Conservation (phyloP, 2,797 vertebrate genomes). For the Periophthalmus magnuspinnatus region DNA sequence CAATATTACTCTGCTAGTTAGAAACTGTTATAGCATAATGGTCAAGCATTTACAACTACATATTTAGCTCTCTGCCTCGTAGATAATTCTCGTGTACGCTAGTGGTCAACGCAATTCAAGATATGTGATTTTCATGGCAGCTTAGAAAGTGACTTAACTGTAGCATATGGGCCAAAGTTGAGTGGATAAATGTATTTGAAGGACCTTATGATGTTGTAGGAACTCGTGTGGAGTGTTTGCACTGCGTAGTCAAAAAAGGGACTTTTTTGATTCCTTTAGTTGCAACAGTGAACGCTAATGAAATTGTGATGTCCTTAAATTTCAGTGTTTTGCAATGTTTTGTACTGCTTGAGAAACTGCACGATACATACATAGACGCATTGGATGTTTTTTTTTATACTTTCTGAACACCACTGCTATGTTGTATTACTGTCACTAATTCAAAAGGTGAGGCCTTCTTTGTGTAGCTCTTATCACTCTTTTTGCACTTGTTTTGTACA, state of each 20-base stretch:
- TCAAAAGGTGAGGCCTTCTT: conserved; percentile 64
- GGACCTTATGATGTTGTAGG: conserved; percentile 46
- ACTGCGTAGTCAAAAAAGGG: conserved; percentile 58
- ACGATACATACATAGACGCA: conserved; percentile 13
- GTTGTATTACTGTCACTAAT: conserved; percentile 65
- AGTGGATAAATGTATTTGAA: conserved; percentile 56
- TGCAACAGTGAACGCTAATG: conserved; percentile 67
- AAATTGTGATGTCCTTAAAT: conserved; percentile 64
- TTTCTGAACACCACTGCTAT: conserved; percentile 57
- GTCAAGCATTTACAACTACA: conserved; percentile 38
- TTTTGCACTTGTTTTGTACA: conserved; percentile 84
- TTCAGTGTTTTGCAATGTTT: conserved; percentile 55
- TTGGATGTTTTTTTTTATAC: conserved; percentile 40
- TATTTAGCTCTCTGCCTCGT: conserved; percentile 27
- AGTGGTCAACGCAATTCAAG: conserved; percentile 20
- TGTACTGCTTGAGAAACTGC: conserved; percentile 47
- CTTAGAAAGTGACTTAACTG: conserved; percentile 31
- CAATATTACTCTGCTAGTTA: conserved; percentile 43
- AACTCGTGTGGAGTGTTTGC: conserved; percentile 57
- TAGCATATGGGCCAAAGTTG: conserved; percentile 62
- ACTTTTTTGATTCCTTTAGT: conserved; percentile 51
- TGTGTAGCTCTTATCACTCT: conserved; percentile 75
- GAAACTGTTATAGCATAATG: conserved; percentile 35
- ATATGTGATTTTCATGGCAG: conserved; percentile 23
- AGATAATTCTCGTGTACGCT: conserved; percentile 26